Evolutionary conservation across 2,113 vertebrate genomes (phyloP).

Genomic region (Megaceryle torquata): DNA sequence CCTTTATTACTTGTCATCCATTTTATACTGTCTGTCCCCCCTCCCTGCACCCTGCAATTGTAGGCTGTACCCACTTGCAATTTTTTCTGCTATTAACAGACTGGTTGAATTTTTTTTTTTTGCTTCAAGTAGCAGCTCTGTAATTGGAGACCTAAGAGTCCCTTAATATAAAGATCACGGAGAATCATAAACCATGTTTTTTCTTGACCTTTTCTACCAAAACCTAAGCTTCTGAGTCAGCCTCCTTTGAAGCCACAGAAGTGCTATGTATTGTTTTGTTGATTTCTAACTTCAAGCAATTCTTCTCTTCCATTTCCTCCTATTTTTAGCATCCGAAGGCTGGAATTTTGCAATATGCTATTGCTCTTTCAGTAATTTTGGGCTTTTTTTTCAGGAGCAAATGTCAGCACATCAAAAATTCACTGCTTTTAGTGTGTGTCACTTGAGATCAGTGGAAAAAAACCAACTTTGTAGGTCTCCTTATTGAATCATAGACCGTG

Average conservation of each 20-base stretch:
- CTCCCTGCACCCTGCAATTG: background rate
- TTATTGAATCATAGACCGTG: conserved; percentile 38
- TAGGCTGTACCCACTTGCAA: background rate
- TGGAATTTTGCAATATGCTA: conserved; percentile 34
- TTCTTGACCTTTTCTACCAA: conserved; percentile 54
- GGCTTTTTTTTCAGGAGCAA: background rate
- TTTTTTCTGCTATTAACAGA: background rate
- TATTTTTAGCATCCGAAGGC: conserved; percentile 41
- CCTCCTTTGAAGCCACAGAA: conserved; percentile 35
- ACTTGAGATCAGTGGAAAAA: background rate
- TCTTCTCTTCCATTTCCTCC: conserved; percentile 5
- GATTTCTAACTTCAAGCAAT: conserved; percentile 24
- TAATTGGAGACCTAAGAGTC: background rate
- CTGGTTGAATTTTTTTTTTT: background rate
- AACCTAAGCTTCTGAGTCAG: conserved; percentile 54
- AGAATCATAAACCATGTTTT: conserved; percentile 21
- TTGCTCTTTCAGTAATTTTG: background rate
- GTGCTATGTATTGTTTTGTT: conserved; percentile 18
- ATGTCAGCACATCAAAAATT: conserved; percentile 38
- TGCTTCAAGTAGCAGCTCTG: background rate
- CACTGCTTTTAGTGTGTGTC: conserved; percentile 4
- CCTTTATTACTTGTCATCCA: background rate
- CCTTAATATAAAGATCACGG: conserved; percentile 38
- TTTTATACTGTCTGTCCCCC: background rate
- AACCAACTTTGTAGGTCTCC: background rate